Percentiles rank a stretch among this genome's conserved stretches.
Evolutionary conservation across 2,797 vertebrate species (phyloP).

Genomic region (Chaetodon trifasciatus): DNA sequence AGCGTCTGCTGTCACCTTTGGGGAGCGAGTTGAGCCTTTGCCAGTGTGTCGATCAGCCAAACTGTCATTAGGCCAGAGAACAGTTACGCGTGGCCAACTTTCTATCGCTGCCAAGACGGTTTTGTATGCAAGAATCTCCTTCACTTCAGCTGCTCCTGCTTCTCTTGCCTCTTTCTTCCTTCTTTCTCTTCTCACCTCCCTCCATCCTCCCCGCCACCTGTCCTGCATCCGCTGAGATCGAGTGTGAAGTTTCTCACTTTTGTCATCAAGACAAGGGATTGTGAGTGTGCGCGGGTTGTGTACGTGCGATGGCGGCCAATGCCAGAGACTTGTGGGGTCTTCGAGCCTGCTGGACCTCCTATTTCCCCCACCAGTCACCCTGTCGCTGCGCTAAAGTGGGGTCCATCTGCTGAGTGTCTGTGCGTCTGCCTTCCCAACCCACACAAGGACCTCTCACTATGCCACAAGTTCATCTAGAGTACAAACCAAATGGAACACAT

Average conservation of each 20-base stretch:
- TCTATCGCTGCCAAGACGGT: slow-evolving; percentile 59
- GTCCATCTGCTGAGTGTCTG: slow-evolving; percentile 80
- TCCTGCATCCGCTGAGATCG: slow-evolving; percentile 56
- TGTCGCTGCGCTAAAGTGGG: slow-evolving; percentile 50
- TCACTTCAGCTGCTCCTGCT: slow-evolving; percentile 38
- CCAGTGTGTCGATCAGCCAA: slow-evolving; percentile 67
- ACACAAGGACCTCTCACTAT: slow-evolving; percentile 66
- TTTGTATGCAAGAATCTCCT: slow-evolving; percentile 62
- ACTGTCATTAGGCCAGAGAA: slow-evolving; percentile 57
- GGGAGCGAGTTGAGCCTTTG: slow-evolving; percentile 57
- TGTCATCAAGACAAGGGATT: slow-evolving; percentile 63
- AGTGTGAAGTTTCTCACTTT: slow-evolving; percentile 75
- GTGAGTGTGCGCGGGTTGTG: slow-evolving; percentile 30
- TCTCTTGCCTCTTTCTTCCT: slow-evolving; percentile 29
- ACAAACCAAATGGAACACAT: slow-evolving; percentile 61
- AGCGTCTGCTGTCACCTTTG: slow-evolving; percentile 72
- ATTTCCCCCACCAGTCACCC: slow-evolving; percentile 55
- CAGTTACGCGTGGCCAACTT: slow-evolving; percentile 63
- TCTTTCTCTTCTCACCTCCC: slow-evolving; percentile 60
- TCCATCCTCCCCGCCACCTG: slow-evolving; percentile 73
- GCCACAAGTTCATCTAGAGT: slow-evolving; percentile 72
- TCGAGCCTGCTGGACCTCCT: slow-evolving; percentile 63
- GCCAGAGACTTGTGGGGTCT: slow-evolving; percentile 60
- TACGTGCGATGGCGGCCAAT: slow-evolving; percentile 4
- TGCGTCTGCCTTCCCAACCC: slow-evolving; percentile 62